Percentiles rank a stretch among this genome's conserved stretches.
These are phyloP conservation scores for Strigops habroptila DNA, from an alignment of 2,113 vertebrate species.

Conservation along the genomic window DNA sequence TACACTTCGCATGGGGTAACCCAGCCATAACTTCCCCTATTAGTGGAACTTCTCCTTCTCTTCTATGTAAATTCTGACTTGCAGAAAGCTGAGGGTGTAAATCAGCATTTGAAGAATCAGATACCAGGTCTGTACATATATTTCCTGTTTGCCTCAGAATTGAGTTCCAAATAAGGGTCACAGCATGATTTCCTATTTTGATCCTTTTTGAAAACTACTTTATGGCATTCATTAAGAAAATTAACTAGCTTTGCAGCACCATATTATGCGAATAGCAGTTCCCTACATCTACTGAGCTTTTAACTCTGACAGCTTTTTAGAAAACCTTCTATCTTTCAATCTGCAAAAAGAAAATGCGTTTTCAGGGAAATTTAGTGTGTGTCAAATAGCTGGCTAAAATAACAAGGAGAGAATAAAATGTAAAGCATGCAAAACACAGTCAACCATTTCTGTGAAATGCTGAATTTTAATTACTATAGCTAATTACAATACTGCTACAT, in stretches of 20 bases:
- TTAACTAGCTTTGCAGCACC: background rate
- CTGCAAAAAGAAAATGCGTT: background rate
- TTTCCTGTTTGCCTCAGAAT: background rate
- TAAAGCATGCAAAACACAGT: background rate
- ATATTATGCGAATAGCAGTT: constrained; percentile 12
- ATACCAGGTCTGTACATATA: background rate
- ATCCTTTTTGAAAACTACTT: background rate
- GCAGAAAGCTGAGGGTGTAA: background rate
- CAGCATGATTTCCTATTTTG: background rate
- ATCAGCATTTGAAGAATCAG: background rate
- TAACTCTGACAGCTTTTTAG: background rate
- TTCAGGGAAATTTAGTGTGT: background rate
- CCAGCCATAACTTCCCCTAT: background rate
- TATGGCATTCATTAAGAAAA: constrained; percentile 9
- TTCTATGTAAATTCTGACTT: background rate
- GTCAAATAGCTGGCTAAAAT: background rate
- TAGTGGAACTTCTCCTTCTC: background rate
- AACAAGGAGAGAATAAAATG: background rate
- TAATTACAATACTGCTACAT: background rate
- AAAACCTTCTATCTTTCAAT: background rate
- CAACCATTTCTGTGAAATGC: background rate
- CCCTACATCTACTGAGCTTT: background rate
- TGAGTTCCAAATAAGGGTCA: background rate
- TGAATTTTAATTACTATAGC: background rate
- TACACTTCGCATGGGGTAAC: background rate